Evolutionary conservation across 2,888 invertebrate species (phyloP).

Genomic region (Andricus curvator): DNA sequence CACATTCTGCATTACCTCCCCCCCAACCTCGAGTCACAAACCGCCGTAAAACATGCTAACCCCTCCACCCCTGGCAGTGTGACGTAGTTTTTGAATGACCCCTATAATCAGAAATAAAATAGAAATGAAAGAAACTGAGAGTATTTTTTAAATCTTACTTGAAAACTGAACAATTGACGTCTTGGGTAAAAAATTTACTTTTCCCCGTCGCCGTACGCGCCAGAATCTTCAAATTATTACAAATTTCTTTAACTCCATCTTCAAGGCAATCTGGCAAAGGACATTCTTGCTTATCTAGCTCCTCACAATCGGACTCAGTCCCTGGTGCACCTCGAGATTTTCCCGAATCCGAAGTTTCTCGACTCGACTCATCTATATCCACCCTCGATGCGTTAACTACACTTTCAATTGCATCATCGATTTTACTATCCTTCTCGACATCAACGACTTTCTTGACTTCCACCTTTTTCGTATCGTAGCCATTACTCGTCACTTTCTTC

Average conservation of each 20-base stretch:
- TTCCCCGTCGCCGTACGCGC: conserved; percentile 76
- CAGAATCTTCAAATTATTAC: conserved; percentile 77
- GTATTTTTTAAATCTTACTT: conserved; percentile 70
- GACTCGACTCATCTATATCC: conserved; percentile 74
- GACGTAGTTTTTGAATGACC: too few relatives aligned
- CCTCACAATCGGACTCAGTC: conserved; percentile 73
- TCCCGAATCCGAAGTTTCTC: conserved; percentile 75
- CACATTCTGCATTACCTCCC: too few relatives aligned
- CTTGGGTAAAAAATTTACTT: conserved; percentile 79
- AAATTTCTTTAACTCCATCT: conserved; percentile 77
- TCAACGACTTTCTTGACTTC: conserved; percentile 67
- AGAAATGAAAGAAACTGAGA: background rate
- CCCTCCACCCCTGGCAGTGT: too few relatives aligned
- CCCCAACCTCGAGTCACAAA: too few relatives aligned
- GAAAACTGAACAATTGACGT: conserved; percentile 79
- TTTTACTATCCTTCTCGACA: conserved; percentile 77
- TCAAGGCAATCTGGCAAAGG: conserved; percentile 78
- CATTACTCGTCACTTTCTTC: conserved; percentile 64
- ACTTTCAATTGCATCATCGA: conserved; percentile 80
- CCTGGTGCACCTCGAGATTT: conserved; percentile 68
- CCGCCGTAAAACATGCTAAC: too few relatives aligned
- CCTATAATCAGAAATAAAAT: background rate
- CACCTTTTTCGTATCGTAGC: conserved; percentile 61
- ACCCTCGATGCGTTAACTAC: conserved; percentile 79
- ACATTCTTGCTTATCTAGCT: conserved; percentile 74